Evolutionary conservation across 2,113 vertebrate genomes (phyloP), one percentile per base, ranked within the genome.

Genomic region (Embiotoca jacksoni): DNA sequence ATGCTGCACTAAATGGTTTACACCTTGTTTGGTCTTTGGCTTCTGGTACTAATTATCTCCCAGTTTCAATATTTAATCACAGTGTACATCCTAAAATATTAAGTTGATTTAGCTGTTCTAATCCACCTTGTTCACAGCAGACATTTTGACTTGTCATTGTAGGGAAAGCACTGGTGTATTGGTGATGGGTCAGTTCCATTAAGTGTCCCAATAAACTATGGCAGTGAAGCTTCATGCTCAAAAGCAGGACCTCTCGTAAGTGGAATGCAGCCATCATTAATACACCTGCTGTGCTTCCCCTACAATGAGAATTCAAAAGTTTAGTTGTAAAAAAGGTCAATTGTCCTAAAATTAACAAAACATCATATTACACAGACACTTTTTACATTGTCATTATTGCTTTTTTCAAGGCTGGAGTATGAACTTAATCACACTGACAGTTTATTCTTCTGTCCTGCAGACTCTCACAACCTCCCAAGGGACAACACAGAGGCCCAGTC

Each of bases 401-500:
- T 47, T 70, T 57, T 36, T 54, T 31, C 3, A 50, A 46, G 5
- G 2, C 37, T 65, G 37, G 11, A 36, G 55, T 58, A 15, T 30
- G 4, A 31, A 67, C 37, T 35, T 50, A 54, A 47, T 44, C 23
- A 55, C 36, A 49, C 46, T 82, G 10, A 67, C 16, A 49, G 50
- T 58, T 78, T 65, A 67, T 3, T 80, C 77, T 72, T 62, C 16
- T 57, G 23, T 23, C 23, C 77, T 62, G 39, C 94, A 99, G 98
- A 95, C 96, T 46, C 92, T 96, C 52, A 95, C 96, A 56, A 89
- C 95, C 5, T 95, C 95, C 78, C 97, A 97, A 80, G 96, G 96
- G 70, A 94, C 95, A 2, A 91, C 95, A 23, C 97, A 98, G 94
- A 96, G 96, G 88, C 97, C 98, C 85, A 99, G 96, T 91, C 96